Base-by-base conservation (phyloP, 1,140 invertebrate genomes). In the Riptortus pedestris region DNA sequence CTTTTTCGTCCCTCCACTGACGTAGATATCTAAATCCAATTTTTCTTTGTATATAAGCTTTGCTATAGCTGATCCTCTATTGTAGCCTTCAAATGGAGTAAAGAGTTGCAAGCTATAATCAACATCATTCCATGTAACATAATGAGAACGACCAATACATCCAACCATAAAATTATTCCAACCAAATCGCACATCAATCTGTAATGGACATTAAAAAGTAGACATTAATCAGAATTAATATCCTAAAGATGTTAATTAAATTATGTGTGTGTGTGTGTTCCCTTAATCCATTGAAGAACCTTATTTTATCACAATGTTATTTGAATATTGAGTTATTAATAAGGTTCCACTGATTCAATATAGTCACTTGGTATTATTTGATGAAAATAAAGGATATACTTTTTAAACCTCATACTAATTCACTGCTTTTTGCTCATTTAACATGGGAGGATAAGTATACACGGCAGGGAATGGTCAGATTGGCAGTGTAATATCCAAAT, bases 31-130 rank as follows among this genome's bases (percentile, higher is more conserved):
- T 1, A 83, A 81, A 65, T 89, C 83, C 24, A 90, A 74, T 57
- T 80, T 79, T 12, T 85, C 73, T 27, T 77, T 74, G 65, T 77
- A 74, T 24, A 88, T 74, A 58, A 87, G 78, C 71, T 88, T 88
- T 0, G 81, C 77, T 0, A 87, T 82, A 2, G 85, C 74, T 0
- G 87, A 86, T 69, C 84, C 87, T 71, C 88, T 82, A 69, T 87
- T 79, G 60, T 88, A 84, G 5, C 82, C 83, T 67, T 83, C 77
- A 7, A 91, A 70, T 0, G 87, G 87, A 0, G 87, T 88, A 69
- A 83, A 88, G 12, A 90, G 73, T 66, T 85, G 81, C 70, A 87
- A 88, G 16, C 83, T 80, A 69, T 90, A 88, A 65, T 89, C 83
- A 58, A 90, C 87, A 72, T 90, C 69, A 16, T 64, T 63, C 69